Percentiles rank a stretch among this genome's conserved stretches.
phyloP scores from a whole-genome alignment of 2,797 vertebrate species.

The Pseudopleuronectes americanus region DNA sequence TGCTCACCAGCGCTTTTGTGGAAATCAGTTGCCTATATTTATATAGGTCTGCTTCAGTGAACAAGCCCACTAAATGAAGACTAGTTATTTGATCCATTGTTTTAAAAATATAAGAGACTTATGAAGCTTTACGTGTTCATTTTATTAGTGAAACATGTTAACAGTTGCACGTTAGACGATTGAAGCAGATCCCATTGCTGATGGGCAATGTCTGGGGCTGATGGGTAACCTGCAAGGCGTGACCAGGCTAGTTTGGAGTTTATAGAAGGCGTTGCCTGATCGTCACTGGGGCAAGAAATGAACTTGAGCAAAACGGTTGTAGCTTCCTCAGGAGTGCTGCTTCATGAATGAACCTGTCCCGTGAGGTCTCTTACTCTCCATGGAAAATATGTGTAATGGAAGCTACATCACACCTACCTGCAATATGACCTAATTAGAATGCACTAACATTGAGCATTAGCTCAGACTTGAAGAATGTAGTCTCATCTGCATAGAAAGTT shows the following conservation, averaged over 20 bases:
- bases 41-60: not conserved
- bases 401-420: not conserved
- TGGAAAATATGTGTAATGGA: not conserved
- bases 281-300: not conserved
- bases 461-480: not conserved
- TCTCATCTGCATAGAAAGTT: no score
- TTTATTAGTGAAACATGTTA: no score
- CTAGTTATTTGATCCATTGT: not conserved
- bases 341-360: constrained; percentile 31
- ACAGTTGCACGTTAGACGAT: not conserved
- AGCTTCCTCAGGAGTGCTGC: constrained; percentile 3
- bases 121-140: no score
- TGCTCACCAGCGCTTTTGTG: no score
- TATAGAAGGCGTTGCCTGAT: not conserved
- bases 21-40: no score
- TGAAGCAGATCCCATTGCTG: not conserved
- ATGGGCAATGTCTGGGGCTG: not conserved
- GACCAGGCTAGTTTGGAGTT: constrained; percentile 1
- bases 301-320: constrained; percentile 9
- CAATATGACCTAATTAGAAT: not conserved
- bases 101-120: no score
- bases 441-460: not conserved
- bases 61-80: no score
- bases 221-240: not conserved
- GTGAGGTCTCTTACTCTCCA: not conserved